Evolutionary conservation across 2,113 vertebrate genomes (phyloP), one percentile per base, ranked within the genome.

Genomic region (Paramisgurnus dabryanus): DNA sequence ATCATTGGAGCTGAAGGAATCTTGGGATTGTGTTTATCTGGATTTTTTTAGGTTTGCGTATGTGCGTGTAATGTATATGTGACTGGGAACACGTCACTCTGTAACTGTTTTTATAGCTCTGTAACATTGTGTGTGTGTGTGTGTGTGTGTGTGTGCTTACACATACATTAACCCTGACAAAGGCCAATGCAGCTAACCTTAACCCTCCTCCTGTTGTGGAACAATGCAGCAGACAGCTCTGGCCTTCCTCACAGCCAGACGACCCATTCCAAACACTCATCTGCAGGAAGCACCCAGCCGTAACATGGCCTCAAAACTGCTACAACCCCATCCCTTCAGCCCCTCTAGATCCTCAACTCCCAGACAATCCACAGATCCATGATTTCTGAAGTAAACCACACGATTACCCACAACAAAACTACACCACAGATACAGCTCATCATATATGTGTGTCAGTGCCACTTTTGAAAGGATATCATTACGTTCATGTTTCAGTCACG

Each of bases 191-290:
- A 49, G 45, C 61, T 72, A 79, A 77, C 58, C 81, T 75, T 85
- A 80, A 85, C 82, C 78, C 67, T 55, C 73, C 22, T 68, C 73
- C 81, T 65, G 39, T 69, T 72, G 65, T 49, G 64, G 71, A 74
- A 76, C 50, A 39, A 66, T 55, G 53, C 72, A 53, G 67, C 49
- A 65, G 72, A 47, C 34, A 63, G 80, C 40, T 85, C 84, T 85
- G 84, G 84, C 70, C 84, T 83, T 86, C 76, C 73, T 86, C 82
- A 84, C 60, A 66, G 53, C 53, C 72, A 84, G 85, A 86, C 76
- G 76, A 66, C 67, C 65, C 70, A 68, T 76, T 80, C 85, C 80
- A 82, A 84, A 82, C 85, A 86, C 79, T 67, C 68, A 77, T 77
- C 67, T 84, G 64, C 82, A 86, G 85, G 82, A 84, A 84, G 80